Conservation (phyloP, 2,113 vertebrate genomes). For the Apodemus speciosus region DNA sequence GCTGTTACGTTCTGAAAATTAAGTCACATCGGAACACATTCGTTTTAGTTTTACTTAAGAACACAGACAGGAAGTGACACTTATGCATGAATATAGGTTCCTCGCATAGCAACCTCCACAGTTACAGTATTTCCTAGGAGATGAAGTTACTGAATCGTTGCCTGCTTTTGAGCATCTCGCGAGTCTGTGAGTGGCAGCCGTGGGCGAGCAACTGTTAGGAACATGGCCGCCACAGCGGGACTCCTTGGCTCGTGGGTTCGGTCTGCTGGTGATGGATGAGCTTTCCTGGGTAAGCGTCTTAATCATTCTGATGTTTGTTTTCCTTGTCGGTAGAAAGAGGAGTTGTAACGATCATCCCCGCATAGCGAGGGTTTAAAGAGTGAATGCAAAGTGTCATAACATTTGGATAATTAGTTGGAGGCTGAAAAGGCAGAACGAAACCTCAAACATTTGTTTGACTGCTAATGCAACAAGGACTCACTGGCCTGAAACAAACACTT, state of each 20-base stretch:
- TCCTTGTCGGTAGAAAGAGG: slow-evolving; percentile 8
- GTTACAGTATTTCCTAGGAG: background rate
- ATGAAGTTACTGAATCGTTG: background rate
- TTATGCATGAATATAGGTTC: background rate
- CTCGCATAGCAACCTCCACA: background rate
- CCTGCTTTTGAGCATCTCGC: background rate
- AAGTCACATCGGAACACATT: background rate
- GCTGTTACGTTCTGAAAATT: slow-evolving; percentile 2
- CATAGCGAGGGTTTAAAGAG: background rate
- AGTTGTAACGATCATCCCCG: background rate
- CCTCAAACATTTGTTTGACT: background rate
- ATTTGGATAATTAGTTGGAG: slow-evolving; percentile 9
- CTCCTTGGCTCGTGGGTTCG: background rate
- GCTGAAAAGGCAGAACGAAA: background rate
- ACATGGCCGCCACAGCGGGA: background rate
- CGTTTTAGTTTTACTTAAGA: background rate
- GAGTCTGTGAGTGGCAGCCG: background rate
- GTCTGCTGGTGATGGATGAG: background rate
- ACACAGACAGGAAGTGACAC: background rate
- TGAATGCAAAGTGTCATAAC: slow-evolving; percentile 9
- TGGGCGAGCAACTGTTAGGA: background rate
- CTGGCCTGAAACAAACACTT: background rate
- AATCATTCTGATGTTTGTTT: background rate
- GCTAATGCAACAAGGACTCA: background rate
- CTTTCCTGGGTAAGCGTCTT: background rate